These are phyloP conservation scores for Pitta sordida DNA, from an alignment of 2,113 vertebrate genomes.

Conservation along the genomic window DNA sequence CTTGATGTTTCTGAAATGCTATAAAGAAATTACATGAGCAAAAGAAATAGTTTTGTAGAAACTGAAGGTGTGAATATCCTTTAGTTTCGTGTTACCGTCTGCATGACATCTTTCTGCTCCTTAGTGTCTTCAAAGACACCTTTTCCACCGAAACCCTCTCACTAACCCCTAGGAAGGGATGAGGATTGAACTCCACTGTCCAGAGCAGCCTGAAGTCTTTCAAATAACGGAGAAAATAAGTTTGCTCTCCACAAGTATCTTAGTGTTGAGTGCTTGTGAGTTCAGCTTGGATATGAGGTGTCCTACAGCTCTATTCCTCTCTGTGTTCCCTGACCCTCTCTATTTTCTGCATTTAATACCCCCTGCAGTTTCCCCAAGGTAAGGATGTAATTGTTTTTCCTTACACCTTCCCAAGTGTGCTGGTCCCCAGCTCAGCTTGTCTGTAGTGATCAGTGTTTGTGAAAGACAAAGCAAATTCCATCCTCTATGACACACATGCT, in stretches of 20 bases:
- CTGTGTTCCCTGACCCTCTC: not conserved
- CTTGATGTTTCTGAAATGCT: not conserved
- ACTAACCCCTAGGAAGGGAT: not conserved
- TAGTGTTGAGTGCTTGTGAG: not conserved
- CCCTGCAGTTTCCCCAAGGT: not conserved
- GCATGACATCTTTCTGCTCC: not conserved
- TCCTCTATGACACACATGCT: accelerated
- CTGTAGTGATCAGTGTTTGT: not conserved
- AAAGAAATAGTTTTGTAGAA: not conserved
- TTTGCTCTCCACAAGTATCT: not conserved
- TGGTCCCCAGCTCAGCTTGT: not conserved
- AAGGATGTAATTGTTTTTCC: not conserved
- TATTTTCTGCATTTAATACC: not conserved
- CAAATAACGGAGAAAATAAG: not conserved
- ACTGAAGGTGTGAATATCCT: not conserved
- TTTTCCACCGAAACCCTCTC: not conserved
- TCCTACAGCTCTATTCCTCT: not conserved
- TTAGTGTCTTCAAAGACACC: not conserved
- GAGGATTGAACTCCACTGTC: not conserved
- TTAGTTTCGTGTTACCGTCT: not conserved
- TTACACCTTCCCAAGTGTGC: not conserved
- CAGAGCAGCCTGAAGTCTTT: not conserved
- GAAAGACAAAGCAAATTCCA: not conserved
- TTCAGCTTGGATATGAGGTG: not conserved
- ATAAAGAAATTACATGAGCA: not conserved